A percentile compares a stretch with the other conserved stretches of the same genome.
Conservation (phyloP, 2,888 invertebrate species). For the Cryptus armator region DNA sequence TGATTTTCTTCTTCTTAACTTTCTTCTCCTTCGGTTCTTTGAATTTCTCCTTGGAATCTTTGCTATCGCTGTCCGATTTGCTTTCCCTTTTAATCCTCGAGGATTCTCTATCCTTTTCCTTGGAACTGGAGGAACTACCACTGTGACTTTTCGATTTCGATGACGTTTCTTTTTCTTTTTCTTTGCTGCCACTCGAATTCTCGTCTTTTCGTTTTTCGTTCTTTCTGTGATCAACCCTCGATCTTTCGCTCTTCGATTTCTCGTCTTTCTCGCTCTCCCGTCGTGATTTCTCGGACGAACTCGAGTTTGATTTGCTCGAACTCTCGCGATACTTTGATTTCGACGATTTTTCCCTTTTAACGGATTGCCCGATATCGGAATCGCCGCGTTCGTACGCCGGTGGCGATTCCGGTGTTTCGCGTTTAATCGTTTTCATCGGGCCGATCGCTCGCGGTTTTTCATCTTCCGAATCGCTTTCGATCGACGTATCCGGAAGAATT, state of each 20-base stretch:
- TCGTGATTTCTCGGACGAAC: constrained; percentile 64
- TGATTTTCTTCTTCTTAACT: constrained; percentile 82
- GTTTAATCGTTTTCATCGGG: constrained; percentile 56
- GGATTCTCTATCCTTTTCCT: constrained; percentile 69
- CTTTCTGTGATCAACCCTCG: constrained; percentile 71
- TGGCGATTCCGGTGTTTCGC: constrained; percentile 59
- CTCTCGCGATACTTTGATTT: constrained; percentile 65
- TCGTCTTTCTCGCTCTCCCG: constrained; percentile 64
- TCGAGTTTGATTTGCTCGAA: constrained; percentile 54
- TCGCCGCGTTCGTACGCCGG: constrained; percentile 36
- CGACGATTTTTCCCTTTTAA: constrained; percentile 64
- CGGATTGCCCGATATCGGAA: constrained; percentile 42
- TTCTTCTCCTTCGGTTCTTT: constrained; percentile 80
- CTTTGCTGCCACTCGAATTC: constrained; percentile 73
- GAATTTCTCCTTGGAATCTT: constrained; percentile 76
- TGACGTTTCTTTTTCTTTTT: constrained; percentile 77
- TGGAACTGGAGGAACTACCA: constrained; percentile 79
- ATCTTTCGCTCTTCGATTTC: constrained; percentile 72
- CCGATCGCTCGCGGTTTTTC: background rate
- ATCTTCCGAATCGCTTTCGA: constrained; percentile 64
- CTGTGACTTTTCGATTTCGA: constrained; percentile 75
- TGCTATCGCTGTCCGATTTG: constrained; percentile 65
- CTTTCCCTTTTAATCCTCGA: constrained; percentile 69
- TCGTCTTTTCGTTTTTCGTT: constrained; percentile 72
- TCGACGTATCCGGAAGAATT: constrained; percentile 59